These are phyloP conservation scores for Ambastaia sidthimunki DNA, from an alignment of 2,797 vertebrate genomes.

Conservation along the genomic window DNA sequence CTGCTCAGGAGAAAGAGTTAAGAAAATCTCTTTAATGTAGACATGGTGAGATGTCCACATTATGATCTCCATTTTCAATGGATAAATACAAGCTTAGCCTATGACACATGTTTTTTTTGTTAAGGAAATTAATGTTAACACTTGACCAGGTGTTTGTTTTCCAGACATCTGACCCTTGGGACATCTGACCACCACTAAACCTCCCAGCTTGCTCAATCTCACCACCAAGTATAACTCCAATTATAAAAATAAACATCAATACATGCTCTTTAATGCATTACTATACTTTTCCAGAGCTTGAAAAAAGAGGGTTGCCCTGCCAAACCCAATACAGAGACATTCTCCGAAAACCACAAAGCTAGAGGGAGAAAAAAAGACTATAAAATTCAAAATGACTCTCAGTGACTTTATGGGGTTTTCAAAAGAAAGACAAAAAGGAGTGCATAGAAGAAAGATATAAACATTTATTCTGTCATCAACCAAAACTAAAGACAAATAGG, in stretches of 20 bases:
- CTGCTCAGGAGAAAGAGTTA: not conserved
- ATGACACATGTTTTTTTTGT: slow-evolving; percentile 9
- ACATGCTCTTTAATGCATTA: slow-evolving; percentile 68
- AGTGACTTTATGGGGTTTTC: slow-evolving; percentile 79
- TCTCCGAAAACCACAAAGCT: slow-evolving; percentile 58
- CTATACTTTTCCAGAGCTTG: slow-evolving; percentile 71
- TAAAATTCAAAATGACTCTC: slow-evolving; percentile 59
- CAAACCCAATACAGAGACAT: slow-evolving; percentile 61
- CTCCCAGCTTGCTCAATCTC: slow-evolving; percentile 21
- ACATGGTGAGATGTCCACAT: not conserved
- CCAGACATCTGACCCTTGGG: slow-evolving; percentile 19
- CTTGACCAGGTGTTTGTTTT: slow-evolving; percentile 24
- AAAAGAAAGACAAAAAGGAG: slow-evolving; percentile 19
- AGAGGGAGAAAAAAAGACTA: slow-evolving; percentile 42
- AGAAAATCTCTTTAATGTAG: not conserved
- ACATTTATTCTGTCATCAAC: slow-evolving; percentile 7
- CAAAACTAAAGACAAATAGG: slow-evolving; percentile 1
- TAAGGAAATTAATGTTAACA: slow-evolving; percentile 28
- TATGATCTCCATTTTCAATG: not conserved
- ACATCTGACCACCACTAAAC: slow-evolving; percentile 22
- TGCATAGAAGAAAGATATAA: slow-evolving; percentile 9
- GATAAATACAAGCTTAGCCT: not conserved
- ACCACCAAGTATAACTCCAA: slow-evolving; percentile 43
- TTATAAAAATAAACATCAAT: slow-evolving; percentile 63
- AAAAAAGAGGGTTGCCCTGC: slow-evolving; percentile 36